Percentiles rank a stretch among this genome's conserved stretches.
phyloP scores from a whole-genome alignment of 1,140 invertebrate genomes.

The Bacillus rossius region DNA sequence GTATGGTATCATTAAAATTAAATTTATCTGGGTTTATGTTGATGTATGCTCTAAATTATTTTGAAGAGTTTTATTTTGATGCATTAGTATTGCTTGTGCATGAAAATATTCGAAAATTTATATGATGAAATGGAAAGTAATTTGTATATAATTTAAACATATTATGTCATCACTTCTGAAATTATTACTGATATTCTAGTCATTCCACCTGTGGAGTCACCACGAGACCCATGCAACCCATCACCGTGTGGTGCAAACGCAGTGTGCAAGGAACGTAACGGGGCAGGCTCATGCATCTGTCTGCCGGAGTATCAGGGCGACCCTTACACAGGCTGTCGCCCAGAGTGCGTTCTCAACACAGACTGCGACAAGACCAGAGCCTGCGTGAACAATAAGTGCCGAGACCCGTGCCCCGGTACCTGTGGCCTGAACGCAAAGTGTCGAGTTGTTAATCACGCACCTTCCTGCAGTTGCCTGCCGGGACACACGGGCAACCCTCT shows the following conservation, averaged over 20 bases:
- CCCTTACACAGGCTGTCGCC: constrained; percentile 57
- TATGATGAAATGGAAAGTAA: too few relatives aligned
- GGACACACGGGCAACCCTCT: constrained; percentile 67
- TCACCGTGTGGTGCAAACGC: constrained; percentile 72
- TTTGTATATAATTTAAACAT: too few relatives aligned
- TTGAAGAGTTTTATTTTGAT: too few relatives aligned
- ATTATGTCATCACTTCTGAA: too few relatives aligned
- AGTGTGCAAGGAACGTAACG: constrained; percentile 59
- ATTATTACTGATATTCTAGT: constrained; percentile 21
- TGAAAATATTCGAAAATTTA: too few relatives aligned
- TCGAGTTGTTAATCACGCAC: constrained; percentile 65
- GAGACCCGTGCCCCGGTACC: constrained; percentile 61
- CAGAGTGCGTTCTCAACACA: constrained; percentile 63
- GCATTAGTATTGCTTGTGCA: too few relatives aligned
- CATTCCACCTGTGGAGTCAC: constrained; percentile 28
- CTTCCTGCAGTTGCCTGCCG: constrained; percentile 61
- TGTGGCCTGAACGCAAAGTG: constrained; percentile 69
- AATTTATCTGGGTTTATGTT: too few relatives aligned
- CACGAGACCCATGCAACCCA: constrained; percentile 59
- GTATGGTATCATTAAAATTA: too few relatives aligned
- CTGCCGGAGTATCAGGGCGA: constrained; percentile 75
- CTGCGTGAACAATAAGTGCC: constrained; percentile 63
- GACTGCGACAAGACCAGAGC: constrained; percentile 66
- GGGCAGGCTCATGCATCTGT: constrained; percentile 68
- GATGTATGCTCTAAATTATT: too few relatives aligned